Percentiles rank a stretch among this genome's conserved stretches.
Evolutionary conservation across 2,113 vertebrate species (phyloP).

Genomic region (Myotis lucifugus): DNA sequence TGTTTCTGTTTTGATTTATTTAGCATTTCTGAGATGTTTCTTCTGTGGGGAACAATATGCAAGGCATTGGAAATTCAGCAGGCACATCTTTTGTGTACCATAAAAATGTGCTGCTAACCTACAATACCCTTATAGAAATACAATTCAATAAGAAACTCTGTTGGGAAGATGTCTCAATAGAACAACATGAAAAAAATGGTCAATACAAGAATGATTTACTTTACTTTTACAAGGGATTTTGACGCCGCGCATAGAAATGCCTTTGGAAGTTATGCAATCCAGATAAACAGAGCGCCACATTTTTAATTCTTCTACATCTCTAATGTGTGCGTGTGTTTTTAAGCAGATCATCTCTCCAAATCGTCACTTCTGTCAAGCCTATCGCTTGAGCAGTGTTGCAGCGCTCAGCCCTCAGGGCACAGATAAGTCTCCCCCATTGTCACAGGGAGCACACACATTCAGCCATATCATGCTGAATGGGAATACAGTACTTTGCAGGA

Average conservation of each 20-base stretch:
- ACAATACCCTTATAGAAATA: slow-evolving; percentile 93
- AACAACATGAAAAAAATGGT: slow-evolving; percentile 86
- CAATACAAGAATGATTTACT: slow-evolving; percentile 90
- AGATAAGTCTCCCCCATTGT: slow-evolving; percentile 91
- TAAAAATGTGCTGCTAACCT: slow-evolving; percentile 91
- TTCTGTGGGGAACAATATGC: slow-evolving; percentile 90
- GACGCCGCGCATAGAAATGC: slow-evolving; percentile 86
- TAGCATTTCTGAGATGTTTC: slow-evolving; percentile 87
- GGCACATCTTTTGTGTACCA: slow-evolving; percentile 90
- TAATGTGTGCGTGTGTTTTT: slow-evolving; percentile 77
- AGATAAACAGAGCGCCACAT: slow-evolving; percentile 85
- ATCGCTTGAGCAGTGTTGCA: slow-evolving; percentile 83
- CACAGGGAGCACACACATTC: slow-evolving; percentile 85
- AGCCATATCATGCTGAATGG: slow-evolving; percentile 88
- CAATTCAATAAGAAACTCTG: slow-evolving; percentile 92
- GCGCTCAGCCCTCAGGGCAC: slow-evolving; percentile 87
- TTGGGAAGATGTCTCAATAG: slow-evolving; percentile 90
- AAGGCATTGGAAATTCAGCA: slow-evolving; percentile 89
- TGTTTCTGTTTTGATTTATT: slow-evolving; percentile 92
- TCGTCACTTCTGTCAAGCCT: slow-evolving; percentile 85
- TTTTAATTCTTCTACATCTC: slow-evolving; percentile 90
- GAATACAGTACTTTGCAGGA: slow-evolving; percentile 86
- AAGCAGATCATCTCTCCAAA: slow-evolving; percentile 85
- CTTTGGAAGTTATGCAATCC: slow-evolving; percentile 86
- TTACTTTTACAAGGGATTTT: slow-evolving; percentile 88